A percentile compares a stretch with the other conserved stretches of the same genome.
Conservation (phyloP, 2,888 invertebrate genomes). For the Latheticus oryzae region DNA sequence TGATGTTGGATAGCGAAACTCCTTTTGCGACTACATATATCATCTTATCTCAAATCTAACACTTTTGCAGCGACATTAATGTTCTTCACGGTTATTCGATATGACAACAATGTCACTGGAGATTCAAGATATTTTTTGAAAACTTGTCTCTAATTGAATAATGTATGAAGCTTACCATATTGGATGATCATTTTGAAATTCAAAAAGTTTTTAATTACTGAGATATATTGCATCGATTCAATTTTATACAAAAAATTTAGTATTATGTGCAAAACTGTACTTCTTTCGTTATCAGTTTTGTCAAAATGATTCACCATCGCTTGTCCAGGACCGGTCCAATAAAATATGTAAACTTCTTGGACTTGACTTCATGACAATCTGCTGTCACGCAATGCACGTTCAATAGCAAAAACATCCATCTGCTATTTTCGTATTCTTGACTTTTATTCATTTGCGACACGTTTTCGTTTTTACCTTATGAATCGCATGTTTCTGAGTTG, state of each 20-base stretch:
- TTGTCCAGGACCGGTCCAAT: slow-evolving; percentile 41
- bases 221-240: too few relatives aligned
- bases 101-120: slow-evolving; percentile 1
- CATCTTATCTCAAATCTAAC: too few relatives aligned
- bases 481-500: slow-evolving; percentile 40
- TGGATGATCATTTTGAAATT: slow-evolving; percentile 14
- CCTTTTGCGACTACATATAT: too few relatives aligned
- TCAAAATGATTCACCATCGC: not conserved
- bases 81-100: slow-evolving; percentile 2
- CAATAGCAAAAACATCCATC: slow-evolving; percentile 39
- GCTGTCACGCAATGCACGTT: slow-evolving; percentile 41
- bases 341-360: slow-evolving; percentile 39
- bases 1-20: too few relatives aligned
- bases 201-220: slow-evolving; percentile 30
- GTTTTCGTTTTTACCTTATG: slow-evolving; percentile 39
- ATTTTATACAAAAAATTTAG: too few relatives aligned
- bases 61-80: slow-evolving; percentile 6
- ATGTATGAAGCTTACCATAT: slow-evolving; percentile 36
- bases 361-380: slow-evolving; percentile 37
- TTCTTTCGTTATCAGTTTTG: not conserved
- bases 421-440: slow-evolving; percentile 38
- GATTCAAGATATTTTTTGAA: slow-evolving; percentile 14
- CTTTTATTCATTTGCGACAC: slow-evolving; percentile 39
- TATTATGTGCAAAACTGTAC: slow-evolving; percentile 5
- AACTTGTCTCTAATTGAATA: slow-evolving; percentile 34